These are phyloP conservation scores for Chloroclysta siterata DNA, from an alignment of 2,888 invertebrate species.

Conservation along the genomic window DNA sequence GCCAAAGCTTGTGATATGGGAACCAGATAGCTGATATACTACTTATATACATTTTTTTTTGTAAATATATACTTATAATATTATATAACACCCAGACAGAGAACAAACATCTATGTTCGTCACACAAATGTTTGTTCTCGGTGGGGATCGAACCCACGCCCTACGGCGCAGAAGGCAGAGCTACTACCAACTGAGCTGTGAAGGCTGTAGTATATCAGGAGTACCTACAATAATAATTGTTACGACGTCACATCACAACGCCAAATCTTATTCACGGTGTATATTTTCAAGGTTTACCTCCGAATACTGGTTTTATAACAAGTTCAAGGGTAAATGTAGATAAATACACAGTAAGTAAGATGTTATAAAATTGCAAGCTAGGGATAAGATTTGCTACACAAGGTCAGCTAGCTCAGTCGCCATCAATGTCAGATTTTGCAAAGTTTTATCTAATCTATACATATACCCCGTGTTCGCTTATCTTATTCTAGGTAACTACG, in stretches of 20 bases:
- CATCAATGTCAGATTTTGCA: slow-evolving; percentile 31
- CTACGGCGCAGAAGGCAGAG: too few species aligned
- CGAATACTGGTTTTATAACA: slow-evolving; percentile 1
- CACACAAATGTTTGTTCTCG: too few species aligned
- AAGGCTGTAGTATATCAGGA: too few species aligned
- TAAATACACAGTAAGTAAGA: background rate
- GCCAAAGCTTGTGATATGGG: too few species aligned
- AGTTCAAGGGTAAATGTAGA: slow-evolving; percentile 15
- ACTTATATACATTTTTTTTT: too few species aligned
- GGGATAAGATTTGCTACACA: slow-evolving; percentile 11
- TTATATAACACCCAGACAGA: too few species aligned
- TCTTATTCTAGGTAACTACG: slow-evolving; percentile 2
- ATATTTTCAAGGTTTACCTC: slow-evolving; percentile 12
- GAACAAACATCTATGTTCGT: too few species aligned
- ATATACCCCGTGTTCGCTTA: slow-evolving; percentile 10
- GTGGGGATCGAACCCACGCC: too few species aligned
- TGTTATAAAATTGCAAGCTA: background rate
- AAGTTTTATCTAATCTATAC: slow-evolving; percentile 22
- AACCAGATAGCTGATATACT: too few species aligned
- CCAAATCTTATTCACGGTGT: background rate
- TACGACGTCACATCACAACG: background rate
- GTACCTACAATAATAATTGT: background rate
- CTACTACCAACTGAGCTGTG: too few species aligned
- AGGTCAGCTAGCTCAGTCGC: slow-evolving; percentile 26
- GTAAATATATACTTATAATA: too few species aligned